Evolutionary conservation across 2,888 invertebrate genomes (phyloP).

Genomic region (Tetragnatha montana): DNA sequence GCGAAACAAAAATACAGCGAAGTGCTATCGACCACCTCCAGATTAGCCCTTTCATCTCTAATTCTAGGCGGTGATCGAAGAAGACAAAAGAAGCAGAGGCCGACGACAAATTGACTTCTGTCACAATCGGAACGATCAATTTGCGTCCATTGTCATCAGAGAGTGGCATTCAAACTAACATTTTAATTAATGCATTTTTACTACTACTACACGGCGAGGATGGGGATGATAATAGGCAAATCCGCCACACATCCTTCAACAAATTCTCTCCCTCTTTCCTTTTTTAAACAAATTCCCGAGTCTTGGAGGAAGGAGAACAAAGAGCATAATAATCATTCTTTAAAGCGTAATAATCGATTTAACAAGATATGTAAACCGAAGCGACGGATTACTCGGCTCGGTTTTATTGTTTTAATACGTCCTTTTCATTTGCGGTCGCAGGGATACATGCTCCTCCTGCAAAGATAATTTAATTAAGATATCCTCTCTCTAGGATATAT

Average conservation of each 20-base stretch:
- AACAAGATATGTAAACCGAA: slow-evolving; percentile 70
- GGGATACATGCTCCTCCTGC: slow-evolving; percentile 62
- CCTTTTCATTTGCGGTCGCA: slow-evolving; percentile 70
- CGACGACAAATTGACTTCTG: slow-evolving; percentile 59
- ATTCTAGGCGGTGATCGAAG: slow-evolving; percentile 38
- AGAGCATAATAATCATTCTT: slow-evolving; percentile 71
- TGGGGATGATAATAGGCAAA: slow-evolving; percentile 21
- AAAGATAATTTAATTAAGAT: slow-evolving; percentile 71
- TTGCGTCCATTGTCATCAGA: slow-evolving; percentile 53
- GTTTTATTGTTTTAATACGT: slow-evolving; percentile 70
- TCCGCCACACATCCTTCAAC: slow-evolving; percentile 7
- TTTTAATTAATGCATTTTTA: slow-evolving; percentile 65
- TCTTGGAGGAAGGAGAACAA: slow-evolving; percentile 49
- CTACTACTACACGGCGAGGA: slow-evolving; percentile 20
- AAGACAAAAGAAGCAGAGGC: slow-evolving; percentile 59
- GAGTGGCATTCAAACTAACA: slow-evolving; percentile 60
- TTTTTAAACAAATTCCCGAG: slow-evolving; percentile 61
- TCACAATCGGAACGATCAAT: slow-evolving; percentile 65
- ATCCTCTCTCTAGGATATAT: slow-evolving; percentile 45
- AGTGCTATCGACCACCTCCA: slow-evolving; percentile 7
- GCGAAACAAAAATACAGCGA: too few relatives aligned
- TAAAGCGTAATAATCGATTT: slow-evolving; percentile 70
- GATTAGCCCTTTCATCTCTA: slow-evolving; percentile 36
- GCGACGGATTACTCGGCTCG: slow-evolving; percentile 61
- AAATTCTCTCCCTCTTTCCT: slow-evolving; percentile 38